phyloP scores from a whole-genome alignment of 1,140 invertebrate genomes.

The Delia radicum region DNA sequence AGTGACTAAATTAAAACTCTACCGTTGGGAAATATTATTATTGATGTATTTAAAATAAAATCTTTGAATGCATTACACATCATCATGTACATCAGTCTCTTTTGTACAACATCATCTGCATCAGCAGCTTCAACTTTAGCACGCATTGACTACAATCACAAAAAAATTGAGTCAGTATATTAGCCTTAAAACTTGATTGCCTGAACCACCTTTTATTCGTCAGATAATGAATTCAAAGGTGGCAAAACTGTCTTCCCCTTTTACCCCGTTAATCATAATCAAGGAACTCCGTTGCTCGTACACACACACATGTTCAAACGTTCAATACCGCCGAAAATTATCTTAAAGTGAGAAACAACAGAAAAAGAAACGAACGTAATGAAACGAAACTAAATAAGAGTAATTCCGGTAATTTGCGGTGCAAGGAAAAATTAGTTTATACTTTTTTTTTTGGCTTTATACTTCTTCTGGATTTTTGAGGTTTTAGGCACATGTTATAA shows the following conservation, averaged over 20 bases:
- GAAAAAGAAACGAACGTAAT: neutral
- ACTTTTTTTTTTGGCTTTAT: neutral
- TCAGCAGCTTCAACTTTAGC: neutral
- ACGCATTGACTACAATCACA: too few species aligned
- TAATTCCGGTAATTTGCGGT: conserved; percentile 3
- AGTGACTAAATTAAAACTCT: conserved; percentile 4
- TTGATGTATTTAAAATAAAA: neutral
- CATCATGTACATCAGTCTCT: too few species aligned
- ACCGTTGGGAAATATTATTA: neutral
- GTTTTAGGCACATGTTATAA: conserved; percentile 6
- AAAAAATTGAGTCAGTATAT: neutral
- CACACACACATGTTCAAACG: neutral
- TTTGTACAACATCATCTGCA: neutral
- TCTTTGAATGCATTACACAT: neutral
- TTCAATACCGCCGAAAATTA: neutral
- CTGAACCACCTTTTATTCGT: neutral
- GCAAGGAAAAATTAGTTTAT: neutral
- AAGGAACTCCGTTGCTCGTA: neutral
- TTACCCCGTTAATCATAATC: too few species aligned
- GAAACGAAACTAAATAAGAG: neutral
- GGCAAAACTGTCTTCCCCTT: neutral
- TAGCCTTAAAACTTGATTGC: neutral
- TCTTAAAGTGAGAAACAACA: neutral
- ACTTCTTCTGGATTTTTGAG: neutral
- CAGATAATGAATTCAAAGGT: neutral